These are phyloP conservation scores for Hippocampus mohnikei DNA, from an alignment of 2,113 vertebrate genomes.

Conservation along the genomic window DNA sequence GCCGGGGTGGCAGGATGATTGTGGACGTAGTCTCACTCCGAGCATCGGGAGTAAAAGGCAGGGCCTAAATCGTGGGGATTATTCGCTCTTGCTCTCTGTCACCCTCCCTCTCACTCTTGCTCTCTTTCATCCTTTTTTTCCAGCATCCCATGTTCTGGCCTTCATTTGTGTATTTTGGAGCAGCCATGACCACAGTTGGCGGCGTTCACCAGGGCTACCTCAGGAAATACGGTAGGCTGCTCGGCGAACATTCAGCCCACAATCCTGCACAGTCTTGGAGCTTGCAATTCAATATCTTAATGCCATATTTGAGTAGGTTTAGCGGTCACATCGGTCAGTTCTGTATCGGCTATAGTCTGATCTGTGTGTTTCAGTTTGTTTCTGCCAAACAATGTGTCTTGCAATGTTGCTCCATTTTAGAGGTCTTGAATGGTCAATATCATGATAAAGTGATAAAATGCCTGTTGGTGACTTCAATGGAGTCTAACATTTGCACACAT, in stretches of 20 bases:
- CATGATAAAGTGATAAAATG: not conserved
- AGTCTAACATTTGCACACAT: not conserved
- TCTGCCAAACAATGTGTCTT: no score
- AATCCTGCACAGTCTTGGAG: not conserved
- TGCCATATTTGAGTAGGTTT: not conserved
- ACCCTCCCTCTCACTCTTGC: slow-evolving; percentile 28
- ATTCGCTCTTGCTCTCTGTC: slow-evolving; percentile 29
- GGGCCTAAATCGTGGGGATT: slow-evolving; percentile 64
- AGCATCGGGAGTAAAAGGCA: slow-evolving; percentile 23
- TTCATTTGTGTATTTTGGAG: slow-evolving; percentile 32
- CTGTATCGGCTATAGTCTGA: not conserved
- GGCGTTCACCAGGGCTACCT: slow-evolving; percentile 76
- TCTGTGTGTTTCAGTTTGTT: not conserved
- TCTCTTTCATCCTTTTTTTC: slow-evolving; percentile 43
- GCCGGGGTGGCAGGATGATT: slow-evolving; percentile 9
- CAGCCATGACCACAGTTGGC: slow-evolving; percentile 43
- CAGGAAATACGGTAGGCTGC: slow-evolving; percentile 76
- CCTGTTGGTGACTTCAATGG: not conserved
- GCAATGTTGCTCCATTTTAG: no score
- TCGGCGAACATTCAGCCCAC: not conserved
- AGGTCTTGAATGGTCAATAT: not conserved
- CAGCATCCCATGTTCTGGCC: slow-evolving; percentile 23
- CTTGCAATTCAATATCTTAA: not conserved
- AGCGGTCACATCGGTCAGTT: not conserved
- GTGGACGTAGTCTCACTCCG: not conserved